phyloP scores from a whole-genome alignment of 64 coral and sea anemone species.

The Dendronephthya gigantea region DNA sequence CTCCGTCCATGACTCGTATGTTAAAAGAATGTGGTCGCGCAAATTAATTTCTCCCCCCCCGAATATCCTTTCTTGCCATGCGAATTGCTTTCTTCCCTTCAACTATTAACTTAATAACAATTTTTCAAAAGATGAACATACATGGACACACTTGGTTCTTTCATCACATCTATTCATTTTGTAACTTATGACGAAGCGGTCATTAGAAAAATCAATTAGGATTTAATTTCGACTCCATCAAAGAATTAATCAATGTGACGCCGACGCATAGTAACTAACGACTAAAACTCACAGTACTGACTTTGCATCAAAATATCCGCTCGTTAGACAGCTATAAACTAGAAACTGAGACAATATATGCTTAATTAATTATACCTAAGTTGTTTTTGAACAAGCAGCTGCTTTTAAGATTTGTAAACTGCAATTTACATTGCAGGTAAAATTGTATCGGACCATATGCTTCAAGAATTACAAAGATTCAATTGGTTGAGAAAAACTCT shows the following conservation, averaged over 20 bases:
- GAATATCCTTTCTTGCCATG: too few relatives aligned
- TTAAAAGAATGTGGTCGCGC: too few relatives aligned
- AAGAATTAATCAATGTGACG: background rate
- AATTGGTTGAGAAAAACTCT: background rate
- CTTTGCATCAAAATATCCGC: background rate
- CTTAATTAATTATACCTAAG: background rate
- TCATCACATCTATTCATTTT: background rate
- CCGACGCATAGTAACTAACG: background rate
- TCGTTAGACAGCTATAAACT: background rate
- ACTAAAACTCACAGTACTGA: background rate
- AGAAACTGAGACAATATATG: background rate
- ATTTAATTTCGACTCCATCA: background rate
- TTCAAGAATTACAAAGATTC: background rate
- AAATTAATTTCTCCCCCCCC: too few relatives aligned
- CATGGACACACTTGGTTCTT: too few relatives aligned
- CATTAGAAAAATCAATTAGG: background rate
- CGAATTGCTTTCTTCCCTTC: too few relatives aligned
- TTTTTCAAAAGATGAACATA: too few relatives aligned
- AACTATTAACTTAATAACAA: too few relatives aligned
- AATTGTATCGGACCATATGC: background rate
- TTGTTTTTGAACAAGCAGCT: background rate
- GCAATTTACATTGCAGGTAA: background rate
- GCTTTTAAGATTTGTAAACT: background rate
- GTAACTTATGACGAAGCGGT: background rate
- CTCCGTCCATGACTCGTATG: too few relatives aligned